These are phyloP conservation scores for Shargacucullia verbasci DNA, from an alignment of 2,888 invertebrate genomes.

Conservation along the genomic window DNA sequence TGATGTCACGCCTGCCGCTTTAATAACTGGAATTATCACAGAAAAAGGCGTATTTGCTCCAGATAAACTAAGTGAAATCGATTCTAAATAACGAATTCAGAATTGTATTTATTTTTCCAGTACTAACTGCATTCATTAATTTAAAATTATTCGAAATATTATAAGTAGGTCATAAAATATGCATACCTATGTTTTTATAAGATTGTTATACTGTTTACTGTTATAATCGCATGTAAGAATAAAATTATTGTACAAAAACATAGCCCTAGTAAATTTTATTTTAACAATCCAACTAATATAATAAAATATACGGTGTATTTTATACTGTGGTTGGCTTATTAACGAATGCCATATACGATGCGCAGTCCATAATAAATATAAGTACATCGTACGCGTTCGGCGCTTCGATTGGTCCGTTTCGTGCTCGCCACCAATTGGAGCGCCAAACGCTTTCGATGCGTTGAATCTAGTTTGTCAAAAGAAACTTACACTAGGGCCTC, in stretches of 20 bases:
- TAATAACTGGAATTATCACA: slow-evolving; percentile 98
- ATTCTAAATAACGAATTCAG: slow-evolving; percentile 54
- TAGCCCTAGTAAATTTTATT: not conserved
- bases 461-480: no score
- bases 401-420: no score
- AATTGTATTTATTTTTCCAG: slow-evolving; percentile 33
- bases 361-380: no score
- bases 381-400: no score
- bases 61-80: slow-evolving; percentile 74
- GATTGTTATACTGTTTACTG: slow-evolving; percentile 59
- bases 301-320: no score
- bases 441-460: no score
- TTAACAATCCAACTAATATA: not conserved
- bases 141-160: slow-evolving; percentile 49
- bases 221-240: slow-evolving; percentile 60
- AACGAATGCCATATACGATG: no score
- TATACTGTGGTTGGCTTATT: no score
- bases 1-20: slow-evolving; percentile 97
- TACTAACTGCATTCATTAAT: slow-evolving; percentile 41
- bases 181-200: slow-evolving; percentile 58
- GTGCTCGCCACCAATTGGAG: no score
- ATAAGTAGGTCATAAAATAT: slow-evolving; percentile 44
- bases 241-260: slow-evolving; percentile 53
- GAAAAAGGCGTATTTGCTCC: slow-evolving; percentile 96
- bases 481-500: no score